These are phyloP conservation scores for Copsychus sechellarum DNA, from an alignment of 2,113 vertebrate genomes.

Conservation along the genomic window DNA sequence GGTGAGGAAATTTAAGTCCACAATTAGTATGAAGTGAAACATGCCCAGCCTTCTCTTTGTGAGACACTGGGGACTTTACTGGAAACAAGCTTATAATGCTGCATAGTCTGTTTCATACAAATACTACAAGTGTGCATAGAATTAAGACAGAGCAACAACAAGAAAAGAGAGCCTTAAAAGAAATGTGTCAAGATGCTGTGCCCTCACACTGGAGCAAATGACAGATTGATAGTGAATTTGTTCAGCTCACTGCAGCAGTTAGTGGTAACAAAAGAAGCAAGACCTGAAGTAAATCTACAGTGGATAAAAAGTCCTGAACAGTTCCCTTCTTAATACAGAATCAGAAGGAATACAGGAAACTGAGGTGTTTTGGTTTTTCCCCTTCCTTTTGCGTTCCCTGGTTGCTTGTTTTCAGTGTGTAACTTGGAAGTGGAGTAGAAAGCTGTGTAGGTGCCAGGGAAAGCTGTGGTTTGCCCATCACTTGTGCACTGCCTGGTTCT, in stretches of 20 bases:
- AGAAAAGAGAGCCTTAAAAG: not conserved
- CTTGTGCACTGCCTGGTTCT: not conserved
- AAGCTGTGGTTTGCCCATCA: not conserved
- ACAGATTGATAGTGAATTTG: not conserved
- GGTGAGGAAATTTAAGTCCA: not conserved
- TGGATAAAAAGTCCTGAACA: not conserved
- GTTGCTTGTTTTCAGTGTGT: not conserved
- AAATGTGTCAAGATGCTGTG: not conserved
- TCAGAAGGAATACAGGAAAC: not conserved
- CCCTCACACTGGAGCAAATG: not conserved
- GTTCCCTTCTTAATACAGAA: not conserved
- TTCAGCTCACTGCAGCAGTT: not conserved
- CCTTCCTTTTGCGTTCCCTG: not conserved
- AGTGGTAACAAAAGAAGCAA: not conserved
- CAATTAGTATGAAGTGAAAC: not conserved
- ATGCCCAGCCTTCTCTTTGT: not conserved
- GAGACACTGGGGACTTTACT: not conserved
- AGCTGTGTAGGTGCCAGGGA: not conserved
- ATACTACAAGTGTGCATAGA: not conserved
- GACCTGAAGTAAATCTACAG: not conserved
- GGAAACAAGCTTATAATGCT: not conserved
- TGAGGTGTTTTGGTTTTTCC: rapidly evolving
- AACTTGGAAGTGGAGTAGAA: not conserved
- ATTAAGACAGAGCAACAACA: not conserved
- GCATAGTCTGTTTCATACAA: not conserved